phyloP scores from a whole-genome alignment of 2,797 vertebrate genomes.

The Harpia harpyja region DNA sequence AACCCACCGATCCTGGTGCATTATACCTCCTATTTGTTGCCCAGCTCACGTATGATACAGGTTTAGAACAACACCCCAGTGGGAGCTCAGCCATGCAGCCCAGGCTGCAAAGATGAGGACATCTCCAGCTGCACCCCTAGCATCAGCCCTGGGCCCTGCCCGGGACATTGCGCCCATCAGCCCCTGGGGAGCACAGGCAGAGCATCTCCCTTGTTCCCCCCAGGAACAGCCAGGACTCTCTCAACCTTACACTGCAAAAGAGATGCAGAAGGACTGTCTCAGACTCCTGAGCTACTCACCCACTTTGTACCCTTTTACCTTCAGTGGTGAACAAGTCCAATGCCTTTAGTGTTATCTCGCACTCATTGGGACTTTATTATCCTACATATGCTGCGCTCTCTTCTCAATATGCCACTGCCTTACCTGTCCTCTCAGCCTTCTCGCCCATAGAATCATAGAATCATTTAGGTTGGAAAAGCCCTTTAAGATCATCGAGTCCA shows the following conservation, averaged over 20 bases:
- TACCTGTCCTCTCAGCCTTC: background rate
- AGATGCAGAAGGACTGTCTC: background rate
- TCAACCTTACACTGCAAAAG: background rate
- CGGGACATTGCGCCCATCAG: too few relatives aligned
- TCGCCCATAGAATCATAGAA: background rate
- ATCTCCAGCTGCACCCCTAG: background rate
- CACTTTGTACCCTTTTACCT: background rate
- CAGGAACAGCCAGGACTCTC: background rate
- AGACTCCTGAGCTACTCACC: background rate
- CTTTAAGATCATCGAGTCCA: background rate
- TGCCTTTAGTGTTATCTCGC: background rate
- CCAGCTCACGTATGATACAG: rapidly evolving
- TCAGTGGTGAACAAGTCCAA: background rate
- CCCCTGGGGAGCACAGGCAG: background rate
- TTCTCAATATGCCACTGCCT: background rate
- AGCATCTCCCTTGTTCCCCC: background rate
- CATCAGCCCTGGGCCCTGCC: background rate
- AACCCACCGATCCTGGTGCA: background rate
- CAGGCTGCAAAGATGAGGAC: background rate
- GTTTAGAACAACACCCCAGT: background rate
- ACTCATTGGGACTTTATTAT: background rate
- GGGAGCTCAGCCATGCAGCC: background rate
- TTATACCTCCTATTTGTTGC: background rate
- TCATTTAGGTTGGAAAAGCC: background rate
- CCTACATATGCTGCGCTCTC: rapidly evolving